These are phyloP conservation scores for Salarias fasciatus DNA, from an alignment of 2,797 vertebrate species.

Conservation along the genomic window DNA sequence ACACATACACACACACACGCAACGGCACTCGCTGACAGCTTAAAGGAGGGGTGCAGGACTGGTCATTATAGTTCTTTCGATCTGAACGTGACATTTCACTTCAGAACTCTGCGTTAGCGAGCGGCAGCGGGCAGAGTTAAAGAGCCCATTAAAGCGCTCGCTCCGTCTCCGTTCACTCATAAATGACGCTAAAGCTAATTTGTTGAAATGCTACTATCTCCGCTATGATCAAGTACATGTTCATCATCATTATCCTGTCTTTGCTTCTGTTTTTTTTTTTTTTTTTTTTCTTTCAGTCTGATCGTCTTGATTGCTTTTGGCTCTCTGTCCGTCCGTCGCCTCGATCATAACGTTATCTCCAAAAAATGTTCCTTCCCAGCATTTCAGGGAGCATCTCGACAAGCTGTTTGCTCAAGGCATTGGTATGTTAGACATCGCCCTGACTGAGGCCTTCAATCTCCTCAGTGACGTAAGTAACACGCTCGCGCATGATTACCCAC, in stretches of 20 bases:
- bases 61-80: slow-evolving; percentile 23
- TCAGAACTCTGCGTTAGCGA: slow-evolving; percentile 30
- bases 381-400: slow-evolving; percentile 95
- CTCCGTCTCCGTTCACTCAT: slow-evolving; percentile 7
- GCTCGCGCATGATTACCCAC: slow-evolving; percentile 2
- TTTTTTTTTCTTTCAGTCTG: background rate
- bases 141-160: slow-evolving; percentile 22
- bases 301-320: background rate
- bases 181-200: slow-evolving; percentile 18
- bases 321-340: background rate
- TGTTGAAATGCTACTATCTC: slow-evolving; percentile 3
- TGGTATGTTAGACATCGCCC: slow-evolving; percentile 95
- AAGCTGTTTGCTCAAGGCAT: slow-evolving; percentile 97
- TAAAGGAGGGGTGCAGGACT: slow-evolving; percentile 12
- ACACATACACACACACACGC: background rate
- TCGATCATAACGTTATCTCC: slow-evolving; percentile 3
- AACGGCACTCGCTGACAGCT: background rate
- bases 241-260: background rate
- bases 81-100: slow-evolving; percentile 31
- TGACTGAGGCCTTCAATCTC: slow-evolving; percentile 95
- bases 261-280: background rate
- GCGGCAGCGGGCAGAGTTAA: slow-evolving; percentile 7
- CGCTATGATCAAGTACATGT: background rate
- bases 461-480: slow-evolving; percentile 90
- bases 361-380: slow-evolving; percentile 79